Evolutionary conservation across 2,113 vertebrate genomes (phyloP), one percentile per base, ranked within the genome.

Genomic region (Pelecanoides urinatrix): DNA sequence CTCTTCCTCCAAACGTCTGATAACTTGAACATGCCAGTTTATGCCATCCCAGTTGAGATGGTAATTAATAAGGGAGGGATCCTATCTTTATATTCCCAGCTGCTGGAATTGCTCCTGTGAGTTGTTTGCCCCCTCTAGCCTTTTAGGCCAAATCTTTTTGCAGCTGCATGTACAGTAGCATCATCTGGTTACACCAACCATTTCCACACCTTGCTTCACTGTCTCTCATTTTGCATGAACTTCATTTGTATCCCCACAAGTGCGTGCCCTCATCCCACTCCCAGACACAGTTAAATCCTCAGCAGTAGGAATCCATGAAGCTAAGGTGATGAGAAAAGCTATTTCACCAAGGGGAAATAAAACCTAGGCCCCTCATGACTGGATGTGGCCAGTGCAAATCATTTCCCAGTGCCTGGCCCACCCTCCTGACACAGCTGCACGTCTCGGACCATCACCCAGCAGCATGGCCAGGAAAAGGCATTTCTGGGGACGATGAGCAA

Each of bases 311-410:
- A 61, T 36, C 34, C 40, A 3, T 29, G 40, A 49, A 72, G 36
- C 22, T 11, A 16, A 74, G 34, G 22, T 32, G 50, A 59, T 21
- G 17, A 29, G n/a, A 81, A 52, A 50, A 49, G 18, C 38, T 36
- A 2, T 11, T 85, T 49, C 18, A 12, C 36, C 36, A 13, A 5
- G 23, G 18, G 36, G 21, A 86, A 62, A 53, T 23, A 62, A 86
- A 88, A 26, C 8, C 67, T 53, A 73, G 13, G 26, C 23, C 6
- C 20, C 29, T 63, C 52, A 42, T 0, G 0, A 19, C 32, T 27
- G 14, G 26, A 52, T 1, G 6, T 5, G 26, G 38, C 29, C 0
- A 0, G 4, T 20, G 21, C 7, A 10, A 61, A 49, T 27, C 0
- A 0, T 40, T 75, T 56, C 58, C 19, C 8, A 1, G 26, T 42